Evolutionary conservation across 2,113 vertebrate species (phyloP), one percentile per base, ranked within the genome.

Genomic region (Puntigrus tetrazona): DNA sequence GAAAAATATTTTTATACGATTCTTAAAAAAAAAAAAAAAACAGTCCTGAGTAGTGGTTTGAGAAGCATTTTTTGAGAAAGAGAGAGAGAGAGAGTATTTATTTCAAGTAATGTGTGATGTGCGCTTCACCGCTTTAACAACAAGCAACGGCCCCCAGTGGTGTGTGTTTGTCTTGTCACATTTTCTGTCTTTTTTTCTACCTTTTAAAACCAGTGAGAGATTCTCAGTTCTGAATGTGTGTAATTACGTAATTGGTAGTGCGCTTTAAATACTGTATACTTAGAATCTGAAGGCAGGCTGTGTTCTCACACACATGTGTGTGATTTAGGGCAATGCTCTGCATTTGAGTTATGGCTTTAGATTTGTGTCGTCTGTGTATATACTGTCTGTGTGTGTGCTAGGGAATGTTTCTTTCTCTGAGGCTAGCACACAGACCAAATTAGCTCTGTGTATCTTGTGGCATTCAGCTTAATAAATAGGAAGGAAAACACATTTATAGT

Each of bases 331-430:
- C 47, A 52, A 2, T 5, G 29, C 73, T 76, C 73, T 52, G 73
- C 27, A 18, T 72, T 43, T 72, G 69, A 72, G 38, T 72, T 72
- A 72, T 72, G 69, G 27, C 69, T 72, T 11, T 27, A 43, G 38
- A 43, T 72, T 43, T 72, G 69, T 72, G 70, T 73, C 38, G 45
- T 73, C 70, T 73, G n/a, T 73, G 70, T 73, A 73, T 73, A 73
- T 73, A 27, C 70, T 73, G n/a, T 73, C n/a, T 52, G 18, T 76
- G 73, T 36, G 75, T 57, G 22, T 57, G 7, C 52, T 38, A 16
- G 5, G 22, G 75, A 25, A 78, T 78, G 31, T 59, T 78, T 59
- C 29, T 36, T 77, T 77, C 50, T 78, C 75, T 78, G 75, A 59
- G 75, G 75, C 22, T 59, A 78, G 22, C 31, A 25, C 52, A 59